A percentile compares a stretch with the other conserved stretches of the same genome.
Conservation (phyloP, 1,140 invertebrate species). For the Drosophila truncata region DNA sequence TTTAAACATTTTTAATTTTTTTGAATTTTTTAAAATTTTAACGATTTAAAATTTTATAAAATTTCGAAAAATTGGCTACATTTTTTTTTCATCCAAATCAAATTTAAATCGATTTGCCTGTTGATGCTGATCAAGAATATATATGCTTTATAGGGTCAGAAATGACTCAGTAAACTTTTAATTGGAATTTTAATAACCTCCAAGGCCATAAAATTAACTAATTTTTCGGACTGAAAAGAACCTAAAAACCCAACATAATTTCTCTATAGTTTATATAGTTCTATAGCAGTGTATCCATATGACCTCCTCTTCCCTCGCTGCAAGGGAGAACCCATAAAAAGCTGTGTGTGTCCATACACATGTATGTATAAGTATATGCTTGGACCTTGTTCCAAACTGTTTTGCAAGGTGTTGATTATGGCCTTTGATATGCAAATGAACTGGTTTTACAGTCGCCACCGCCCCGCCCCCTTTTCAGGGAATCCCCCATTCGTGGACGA, state of each 20-base stretch:
- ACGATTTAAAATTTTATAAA: background rate
- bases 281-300: background rate
- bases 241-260: background rate
- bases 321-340: slow-evolving; percentile 3
- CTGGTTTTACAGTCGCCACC: slow-evolving; percentile 56
- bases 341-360: slow-evolving; percentile 10
- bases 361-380: slow-evolving; percentile 14
- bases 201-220: background rate
- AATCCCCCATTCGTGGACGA: slow-evolving; percentile 1
- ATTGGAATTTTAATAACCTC: background rate
- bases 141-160: background rate
- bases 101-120: background rate
- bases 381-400: slow-evolving; percentile 58
- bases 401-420: slow-evolving; percentile 81
- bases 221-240: too few relatives aligned
- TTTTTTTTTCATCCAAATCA: background rate
- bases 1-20: background rate
- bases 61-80: background rate
- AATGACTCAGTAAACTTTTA: background rate
- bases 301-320: background rate
- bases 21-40: background rate
- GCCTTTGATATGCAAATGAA: slow-evolving; percentile 84
- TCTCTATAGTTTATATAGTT: background rate
- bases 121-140: background rate
- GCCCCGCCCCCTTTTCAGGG: background rate